Conservation (phyloP, 2,888 invertebrate genomes). For the Polyommatus icarus region DNA sequence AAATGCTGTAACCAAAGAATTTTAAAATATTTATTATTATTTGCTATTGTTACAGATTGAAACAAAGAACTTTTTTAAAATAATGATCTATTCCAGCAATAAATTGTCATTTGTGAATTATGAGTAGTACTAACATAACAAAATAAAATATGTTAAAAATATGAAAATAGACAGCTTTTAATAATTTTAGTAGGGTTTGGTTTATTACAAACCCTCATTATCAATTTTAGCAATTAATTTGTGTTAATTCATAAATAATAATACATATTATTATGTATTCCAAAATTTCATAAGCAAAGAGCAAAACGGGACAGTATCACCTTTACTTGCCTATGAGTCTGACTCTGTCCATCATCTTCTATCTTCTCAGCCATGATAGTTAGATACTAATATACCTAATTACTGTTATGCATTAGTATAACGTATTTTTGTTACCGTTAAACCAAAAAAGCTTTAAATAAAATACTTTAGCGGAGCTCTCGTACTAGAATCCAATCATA, state of each 20-base stretch:
- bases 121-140: neutral
- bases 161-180: neutral
- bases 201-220: neutral
- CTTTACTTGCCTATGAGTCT: no score
- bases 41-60: conserved; percentile 1
- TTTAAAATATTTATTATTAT: conserved; percentile 9
- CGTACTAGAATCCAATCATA: no score
- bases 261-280: neutral
- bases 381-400: no score
- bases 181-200: neutral
- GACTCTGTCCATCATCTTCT: neutral
- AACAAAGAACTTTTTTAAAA: neutral
- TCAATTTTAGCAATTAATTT: neutral
- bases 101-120: neutral
- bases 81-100: neutral
- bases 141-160: neutral
- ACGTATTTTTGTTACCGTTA: no score
- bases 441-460: no score
- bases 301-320: neutral
- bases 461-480: no score
- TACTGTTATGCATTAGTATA: no score
- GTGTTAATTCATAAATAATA: neutral
- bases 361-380: neutral
- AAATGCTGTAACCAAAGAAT: conserved; percentile 36
- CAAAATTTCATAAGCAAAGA: neutral